phyloP scores from a whole-genome alignment of 2,888 invertebrate species.

The Thera obeliscata region DNA sequence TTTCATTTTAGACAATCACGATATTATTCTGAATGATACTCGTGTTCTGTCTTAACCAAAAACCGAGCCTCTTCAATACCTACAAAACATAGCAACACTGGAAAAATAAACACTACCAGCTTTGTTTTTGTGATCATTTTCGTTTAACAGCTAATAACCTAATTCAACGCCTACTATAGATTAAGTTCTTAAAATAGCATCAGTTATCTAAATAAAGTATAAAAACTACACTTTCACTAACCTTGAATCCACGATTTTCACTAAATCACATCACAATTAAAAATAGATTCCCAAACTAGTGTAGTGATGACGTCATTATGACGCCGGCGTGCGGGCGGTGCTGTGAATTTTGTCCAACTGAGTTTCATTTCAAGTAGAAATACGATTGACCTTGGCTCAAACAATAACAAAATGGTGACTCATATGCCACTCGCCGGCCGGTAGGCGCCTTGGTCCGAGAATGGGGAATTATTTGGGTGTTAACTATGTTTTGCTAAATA shows the following conservation, averaged over 20 bases:
- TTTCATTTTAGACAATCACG: too few relatives aligned
- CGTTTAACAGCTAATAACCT: background rate
- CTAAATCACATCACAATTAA: conserved; percentile 1
- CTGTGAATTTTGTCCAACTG: conserved; percentile 14
- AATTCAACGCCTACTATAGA: too few relatives aligned
- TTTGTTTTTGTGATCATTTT: background rate
- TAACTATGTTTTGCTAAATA: too few relatives aligned
- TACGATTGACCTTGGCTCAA: background rate
- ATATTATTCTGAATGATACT: too few relatives aligned
- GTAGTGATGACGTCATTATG: conserved; percentile 12
- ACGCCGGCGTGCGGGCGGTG: background rate
- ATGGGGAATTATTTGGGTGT: too few relatives aligned
- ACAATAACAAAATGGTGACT: conserved; percentile 5
- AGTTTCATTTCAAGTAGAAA: background rate
- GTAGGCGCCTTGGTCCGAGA: too few relatives aligned
- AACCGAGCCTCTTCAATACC: background rate
- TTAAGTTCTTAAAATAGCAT: too few relatives aligned
- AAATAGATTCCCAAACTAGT: conserved; percentile 13
- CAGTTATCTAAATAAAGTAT: background rate
- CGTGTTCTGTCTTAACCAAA: background rate
- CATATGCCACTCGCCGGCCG: background rate
- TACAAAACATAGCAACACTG: background rate
- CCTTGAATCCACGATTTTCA: conserved; percentile 6
- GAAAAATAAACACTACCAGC: background rate
- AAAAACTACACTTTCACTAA: conserved; percentile 3